These are phyloP conservation scores for Sceliomorpha sp. DNA, from an alignment of 2,888 invertebrate species.

Conservation along the genomic window DNA sequence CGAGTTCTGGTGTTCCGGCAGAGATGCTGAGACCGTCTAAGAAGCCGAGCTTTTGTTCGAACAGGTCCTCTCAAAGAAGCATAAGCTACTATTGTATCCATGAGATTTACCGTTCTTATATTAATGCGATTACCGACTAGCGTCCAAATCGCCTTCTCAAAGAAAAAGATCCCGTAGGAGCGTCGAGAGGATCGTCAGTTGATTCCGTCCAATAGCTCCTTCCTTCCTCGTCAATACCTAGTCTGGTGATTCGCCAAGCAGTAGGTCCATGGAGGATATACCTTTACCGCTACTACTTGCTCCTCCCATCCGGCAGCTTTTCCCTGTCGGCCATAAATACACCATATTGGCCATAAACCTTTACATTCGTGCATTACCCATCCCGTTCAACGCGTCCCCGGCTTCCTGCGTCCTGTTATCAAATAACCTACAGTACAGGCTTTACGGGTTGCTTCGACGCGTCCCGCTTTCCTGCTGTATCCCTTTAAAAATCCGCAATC, in stretches of 20 bases:
- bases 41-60: constrained; percentile 50
- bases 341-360: constrained; percentile 78
- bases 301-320: constrained; percentile 55
- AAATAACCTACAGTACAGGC: constrained; percentile 65
- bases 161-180: constrained; percentile 55
- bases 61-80: constrained; percentile 42
- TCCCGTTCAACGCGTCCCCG: constrained; percentile 58
- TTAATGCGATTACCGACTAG: constrained; percentile 72
- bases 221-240: constrained; percentile 53
- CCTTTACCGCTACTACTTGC: constrained; percentile 30
- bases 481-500: constrained; percentile 44
- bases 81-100: constrained; percentile 65
- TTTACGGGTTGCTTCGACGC: constrained; percentile 62
- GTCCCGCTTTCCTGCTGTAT: constrained; percentile 6
- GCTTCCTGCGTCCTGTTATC: constrained; percentile 63
- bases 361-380: constrained; percentile 76
- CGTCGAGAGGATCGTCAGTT: constrained; percentile 51
- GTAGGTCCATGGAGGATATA: constrained; percentile 36
- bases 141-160: constrained; percentile 53
- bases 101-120: constrained; percentile 73
- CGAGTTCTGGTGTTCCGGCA: constrained; percentile 8
- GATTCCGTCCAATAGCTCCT: constrained; percentile 46
- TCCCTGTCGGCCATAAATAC: constrained; percentile 72
- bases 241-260: constrained; percentile 31
- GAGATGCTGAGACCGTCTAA: constrained; percentile 15